Base-by-base conservation (phyloP, 2,797 vertebrate species). In the Pseudomugil gertrudae region DNA sequence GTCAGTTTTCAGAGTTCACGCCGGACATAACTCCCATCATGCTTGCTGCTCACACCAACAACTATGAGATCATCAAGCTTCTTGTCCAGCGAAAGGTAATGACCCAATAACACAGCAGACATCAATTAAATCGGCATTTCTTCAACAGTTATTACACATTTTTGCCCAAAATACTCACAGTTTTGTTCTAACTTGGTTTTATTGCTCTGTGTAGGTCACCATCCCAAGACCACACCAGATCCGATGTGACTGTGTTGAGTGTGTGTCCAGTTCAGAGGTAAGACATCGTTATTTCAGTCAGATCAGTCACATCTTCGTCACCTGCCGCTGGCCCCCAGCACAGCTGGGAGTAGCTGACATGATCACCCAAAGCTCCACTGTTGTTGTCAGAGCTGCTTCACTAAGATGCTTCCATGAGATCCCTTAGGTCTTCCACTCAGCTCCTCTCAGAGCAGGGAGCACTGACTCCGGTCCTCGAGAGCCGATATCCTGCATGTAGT, bases 41-140 rank as follows among this genome's bases (percentile, higher is more conserved):
- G 96, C 92, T 99, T 87, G 98, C 98, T 0, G 97, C 98, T 77
- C 98, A 99, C 90, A 98, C 98, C 89, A 99, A 99, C 94, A 99
- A 99, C 92, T 99, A 99, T 0, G 97, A 98, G 89, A 98, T 99
- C 91, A 99, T 99, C 91, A 99, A 99, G 78, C 93, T 98, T 57
- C 95, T 99, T n/a, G 96, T 99, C 55, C 96, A 98, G 86, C 93
- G 96, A 47, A 93, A 96, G 84, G 97, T 98, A 38, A 94, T 1
- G 1, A 35, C 5, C 3, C 15, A 9, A 19, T 15, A 15, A 13
- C 10, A 0, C 11, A 40, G 14, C n/a, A 5, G 11, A 2, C 35
- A 15, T 19, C 38, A 19, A 4, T 38, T 13, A 10, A 15, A 38
- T 14, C 36, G 21, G n/a, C n/a, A 9, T 63, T 40, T 21, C 29